Evolutionary conservation across 1,140 invertebrate genomes (phyloP).

Genomic region (Drosophila mauritiana): DNA sequence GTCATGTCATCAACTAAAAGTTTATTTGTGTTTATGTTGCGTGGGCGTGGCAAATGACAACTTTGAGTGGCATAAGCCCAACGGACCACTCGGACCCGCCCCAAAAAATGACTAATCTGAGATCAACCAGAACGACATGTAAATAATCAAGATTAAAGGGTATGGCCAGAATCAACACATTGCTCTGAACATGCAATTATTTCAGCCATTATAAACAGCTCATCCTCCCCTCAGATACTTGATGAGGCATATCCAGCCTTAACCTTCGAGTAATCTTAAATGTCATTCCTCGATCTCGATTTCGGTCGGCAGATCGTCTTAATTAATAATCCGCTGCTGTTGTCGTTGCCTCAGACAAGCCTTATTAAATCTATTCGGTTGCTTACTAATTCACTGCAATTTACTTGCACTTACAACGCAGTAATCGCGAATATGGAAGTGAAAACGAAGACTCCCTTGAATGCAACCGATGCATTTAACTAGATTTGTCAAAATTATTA

Average conservation of each 20-base stretch:
- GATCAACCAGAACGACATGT: neutral
- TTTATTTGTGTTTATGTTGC: conserved; percentile 52
- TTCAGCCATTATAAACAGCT: conserved; percentile 7
- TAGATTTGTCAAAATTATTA: neutral
- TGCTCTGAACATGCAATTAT: conserved; percentile 10
- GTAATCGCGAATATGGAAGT: conserved; percentile 45
- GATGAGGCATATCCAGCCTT: conserved; percentile 26
- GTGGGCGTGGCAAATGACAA: conserved; percentile 43
- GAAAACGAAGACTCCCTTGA: conserved; percentile 2
- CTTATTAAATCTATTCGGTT: conserved; percentile 50
- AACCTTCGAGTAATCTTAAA: conserved; percentile 34
- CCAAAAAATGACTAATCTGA: conserved; percentile 26
- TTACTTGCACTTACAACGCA: conserved; percentile 32
- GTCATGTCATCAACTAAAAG: conserved; percentile 50
- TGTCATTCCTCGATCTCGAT: conserved; percentile 14
- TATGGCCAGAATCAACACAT: conserved; percentile 3
- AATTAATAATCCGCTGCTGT: conserved; percentile 43
- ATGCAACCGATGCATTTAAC: neutral
- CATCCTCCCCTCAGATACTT: conserved; percentile 13
- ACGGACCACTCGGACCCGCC: conserved; percentile 6
- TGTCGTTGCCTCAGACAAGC: neutral
- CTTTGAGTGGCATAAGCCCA: conserved; percentile 24
- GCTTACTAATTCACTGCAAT: conserved; percentile 45
- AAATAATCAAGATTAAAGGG: conserved; percentile 2
- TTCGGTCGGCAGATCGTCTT: conserved; percentile 16